These are phyloP conservation scores for Aporrectodea caliginosa DNA, from an alignment of 1,140 invertebrate genomes.

Conservation along the genomic window DNA sequence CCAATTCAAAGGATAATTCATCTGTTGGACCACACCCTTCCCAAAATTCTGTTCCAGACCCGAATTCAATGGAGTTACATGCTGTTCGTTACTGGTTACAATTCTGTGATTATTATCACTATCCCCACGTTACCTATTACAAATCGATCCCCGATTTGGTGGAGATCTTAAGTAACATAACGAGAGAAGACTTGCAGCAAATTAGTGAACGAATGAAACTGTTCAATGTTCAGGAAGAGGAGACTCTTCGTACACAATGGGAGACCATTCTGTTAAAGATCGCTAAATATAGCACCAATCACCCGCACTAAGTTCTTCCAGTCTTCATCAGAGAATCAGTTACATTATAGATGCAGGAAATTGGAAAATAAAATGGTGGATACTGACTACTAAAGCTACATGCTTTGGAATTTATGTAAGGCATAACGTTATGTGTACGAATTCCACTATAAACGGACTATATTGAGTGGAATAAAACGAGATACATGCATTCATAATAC, in stretches of 20 bases:
- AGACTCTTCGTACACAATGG: not conserved
- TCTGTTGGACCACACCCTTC: slow-evolving; percentile 4
- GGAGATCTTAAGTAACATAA: slow-evolving; percentile 20
- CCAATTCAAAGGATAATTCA: too few species aligned
- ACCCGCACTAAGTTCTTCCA: not conserved
- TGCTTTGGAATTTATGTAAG: too few species aligned
- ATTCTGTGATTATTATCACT: slow-evolving; percentile 31
- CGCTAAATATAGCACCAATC: slow-evolving; percentile 5
- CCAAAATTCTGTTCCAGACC: slow-evolving; percentile 20
- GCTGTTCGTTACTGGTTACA: slow-evolving; percentile 30
- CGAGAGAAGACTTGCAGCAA: not conserved
- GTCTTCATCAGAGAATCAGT: too few species aligned
- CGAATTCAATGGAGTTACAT: slow-evolving; percentile 4
- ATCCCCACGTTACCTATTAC: slow-evolving; percentile 24
- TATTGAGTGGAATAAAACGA: too few species aligned
- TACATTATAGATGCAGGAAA: too few species aligned
- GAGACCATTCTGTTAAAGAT: not conserved
- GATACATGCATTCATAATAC: too few species aligned
- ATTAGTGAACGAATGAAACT: slow-evolving; percentile 6
- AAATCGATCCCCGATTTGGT: slow-evolving; percentile 26
- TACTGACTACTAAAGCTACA: too few species aligned
- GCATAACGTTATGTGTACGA: too few species aligned
- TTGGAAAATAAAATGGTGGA: too few species aligned
- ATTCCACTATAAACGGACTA: too few species aligned
- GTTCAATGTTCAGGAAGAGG: not conserved